Evolutionary conservation across 2,113 vertebrate species (phyloP).

Genomic region (Maccullochella peelii): DNA sequence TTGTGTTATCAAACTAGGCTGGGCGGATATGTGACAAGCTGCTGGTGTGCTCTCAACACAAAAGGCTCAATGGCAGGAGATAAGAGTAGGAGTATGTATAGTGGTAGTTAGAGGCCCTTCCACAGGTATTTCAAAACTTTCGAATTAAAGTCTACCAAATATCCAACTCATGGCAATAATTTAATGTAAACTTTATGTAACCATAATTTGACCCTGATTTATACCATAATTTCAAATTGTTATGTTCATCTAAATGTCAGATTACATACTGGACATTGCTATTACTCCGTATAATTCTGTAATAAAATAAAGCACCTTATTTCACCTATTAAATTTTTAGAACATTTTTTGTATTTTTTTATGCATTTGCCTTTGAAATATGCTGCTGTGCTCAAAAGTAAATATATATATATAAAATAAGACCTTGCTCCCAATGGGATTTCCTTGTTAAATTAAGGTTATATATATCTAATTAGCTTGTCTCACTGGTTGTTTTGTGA

Average conservation of each 20-base stretch:
- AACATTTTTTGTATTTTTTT: neutral
- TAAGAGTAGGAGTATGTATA: neutral
- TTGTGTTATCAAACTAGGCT: slow-evolving; percentile 19
- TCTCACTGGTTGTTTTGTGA: too few relatives aligned
- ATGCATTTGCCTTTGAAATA: too few relatives aligned
- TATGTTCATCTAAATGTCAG: neutral
- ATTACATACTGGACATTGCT: neutral
- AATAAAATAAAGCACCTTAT: neutral
- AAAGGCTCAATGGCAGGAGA: slow-evolving; percentile 5
- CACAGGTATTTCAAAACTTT: neutral
- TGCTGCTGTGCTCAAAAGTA: too few relatives aligned
- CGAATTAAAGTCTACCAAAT: too few relatives aligned
- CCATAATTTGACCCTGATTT: neutral
- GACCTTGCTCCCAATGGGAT: neutral
- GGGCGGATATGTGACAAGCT: neutral
- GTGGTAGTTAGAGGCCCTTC: neutral
- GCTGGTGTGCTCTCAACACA: slow-evolving; percentile 1
- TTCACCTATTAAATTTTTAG: too few relatives aligned
- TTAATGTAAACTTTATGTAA: neutral
- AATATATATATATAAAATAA: too few relatives aligned
- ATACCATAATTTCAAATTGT: neutral
- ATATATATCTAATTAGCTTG: too few relatives aligned
- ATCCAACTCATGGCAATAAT: neutral
- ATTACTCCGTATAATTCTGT: neutral
- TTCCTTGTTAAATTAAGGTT: neutral